These are phyloP conservation scores for Gonatopus flavifemur DNA, from an alignment of 1,140 invertebrate genomes.

Conservation along the genomic window DNA sequence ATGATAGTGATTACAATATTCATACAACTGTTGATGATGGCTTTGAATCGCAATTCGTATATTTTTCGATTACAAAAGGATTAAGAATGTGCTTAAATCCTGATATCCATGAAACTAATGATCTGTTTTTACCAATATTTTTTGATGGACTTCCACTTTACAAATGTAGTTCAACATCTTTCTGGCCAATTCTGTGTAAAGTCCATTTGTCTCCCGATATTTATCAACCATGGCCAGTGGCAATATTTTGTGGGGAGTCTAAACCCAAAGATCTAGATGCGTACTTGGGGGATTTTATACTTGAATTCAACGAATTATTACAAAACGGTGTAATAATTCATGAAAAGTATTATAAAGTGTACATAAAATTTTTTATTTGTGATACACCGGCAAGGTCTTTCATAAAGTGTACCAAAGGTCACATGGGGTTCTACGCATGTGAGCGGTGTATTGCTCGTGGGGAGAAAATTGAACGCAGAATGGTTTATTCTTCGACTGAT, in stretches of 20 bases:
- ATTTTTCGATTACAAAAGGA: too few species aligned
- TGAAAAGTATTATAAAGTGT: not conserved
- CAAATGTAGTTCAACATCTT: too few species aligned
- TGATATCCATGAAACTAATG: too few species aligned
- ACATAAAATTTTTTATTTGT: slow-evolving; percentile 6
- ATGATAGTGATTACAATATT: too few species aligned
- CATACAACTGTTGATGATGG: too few species aligned
- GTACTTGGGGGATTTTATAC: slow-evolving; percentile 6
- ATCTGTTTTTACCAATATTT: too few species aligned
- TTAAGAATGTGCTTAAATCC: too few species aligned
- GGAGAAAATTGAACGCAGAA: not conserved
- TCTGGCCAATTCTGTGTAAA: slow-evolving; percentile 9
- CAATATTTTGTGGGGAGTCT: slow-evolving; percentile 8
- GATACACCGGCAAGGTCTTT: slow-evolving; percentile 1
- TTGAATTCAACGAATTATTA: slow-evolving; percentile 2
- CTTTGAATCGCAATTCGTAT: too few species aligned
- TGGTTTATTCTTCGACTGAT: not conserved
- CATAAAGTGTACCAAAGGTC: slow-evolving; percentile 2
- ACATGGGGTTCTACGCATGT: not conserved
- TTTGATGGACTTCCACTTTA: too few species aligned
- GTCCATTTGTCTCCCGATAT: slow-evolving; percentile 2
- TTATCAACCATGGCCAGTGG: slow-evolving; percentile 5
- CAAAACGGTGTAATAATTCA: too few species aligned
- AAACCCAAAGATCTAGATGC: slow-evolving; percentile 6
- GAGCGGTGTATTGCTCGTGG: not conserved